Conservation (phyloP, 2,888 invertebrate genomes). For the Laothoe populi region DNA sequence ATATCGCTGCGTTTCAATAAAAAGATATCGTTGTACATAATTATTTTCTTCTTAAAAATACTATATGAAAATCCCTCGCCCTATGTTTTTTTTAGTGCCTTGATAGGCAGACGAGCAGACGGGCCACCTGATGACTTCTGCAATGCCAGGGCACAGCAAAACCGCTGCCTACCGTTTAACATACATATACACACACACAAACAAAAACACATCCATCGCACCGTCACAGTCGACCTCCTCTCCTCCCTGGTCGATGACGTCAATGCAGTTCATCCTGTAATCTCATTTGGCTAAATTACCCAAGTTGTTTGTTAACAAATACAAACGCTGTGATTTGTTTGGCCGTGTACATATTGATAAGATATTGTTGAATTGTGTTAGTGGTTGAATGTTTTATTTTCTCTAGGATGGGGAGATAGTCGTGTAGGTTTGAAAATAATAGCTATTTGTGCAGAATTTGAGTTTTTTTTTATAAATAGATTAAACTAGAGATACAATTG, state of each 20-base stretch:
- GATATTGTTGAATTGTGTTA: background rate
- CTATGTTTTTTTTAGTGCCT: too few relatives aligned
- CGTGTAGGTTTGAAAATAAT: too few relatives aligned
- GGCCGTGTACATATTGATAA: background rate
- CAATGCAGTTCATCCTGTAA: slow-evolving; percentile 42
- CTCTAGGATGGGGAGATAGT: background rate
- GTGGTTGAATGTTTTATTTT: background rate
- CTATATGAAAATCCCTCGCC: too few relatives aligned
- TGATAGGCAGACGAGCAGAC: too few relatives aligned
- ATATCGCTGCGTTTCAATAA: too few relatives aligned
- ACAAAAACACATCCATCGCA: too few relatives aligned
- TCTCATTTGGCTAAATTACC: slow-evolving; percentile 42
- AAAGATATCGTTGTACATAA: background rate
- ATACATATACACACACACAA: background rate
- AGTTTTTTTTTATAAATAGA: too few relatives aligned
- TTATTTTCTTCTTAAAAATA: background rate
- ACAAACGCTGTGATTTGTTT: slow-evolving; percentile 22
- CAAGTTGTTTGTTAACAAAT: slow-evolving; percentile 34
- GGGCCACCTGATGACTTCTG: too few relatives aligned
- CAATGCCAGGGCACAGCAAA: too few relatives aligned
- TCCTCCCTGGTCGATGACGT: slow-evolving; percentile 40
- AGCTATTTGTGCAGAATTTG: too few relatives aligned
- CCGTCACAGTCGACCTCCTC: slow-evolving; percentile 9
- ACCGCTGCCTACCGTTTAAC: too few relatives aligned
- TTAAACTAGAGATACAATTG: too few relatives aligned